phyloP scores from a whole-genome alignment of 2,797 vertebrate species.

The Uromys caudimaculatus region DNA sequence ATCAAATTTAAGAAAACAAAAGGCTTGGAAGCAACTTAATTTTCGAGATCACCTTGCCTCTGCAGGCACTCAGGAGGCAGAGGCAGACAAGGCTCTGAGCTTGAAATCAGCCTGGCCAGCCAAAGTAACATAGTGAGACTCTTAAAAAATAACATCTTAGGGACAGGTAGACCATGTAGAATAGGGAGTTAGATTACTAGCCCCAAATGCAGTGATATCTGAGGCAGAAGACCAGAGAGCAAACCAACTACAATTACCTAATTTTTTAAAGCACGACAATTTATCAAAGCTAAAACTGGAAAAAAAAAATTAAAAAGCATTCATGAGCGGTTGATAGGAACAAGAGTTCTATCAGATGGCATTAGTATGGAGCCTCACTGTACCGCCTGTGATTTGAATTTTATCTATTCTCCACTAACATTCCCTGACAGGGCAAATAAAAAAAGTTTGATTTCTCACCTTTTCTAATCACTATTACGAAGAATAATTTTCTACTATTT shows the following conservation, averaged over 20 bases:
- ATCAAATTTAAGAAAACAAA: conserved; percentile 54
- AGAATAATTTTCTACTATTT: conserved; percentile 83
- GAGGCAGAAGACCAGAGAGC: conserved; percentile 56
- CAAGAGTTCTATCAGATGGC: conserved; percentile 29
- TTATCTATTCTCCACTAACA: conserved; percentile 68
- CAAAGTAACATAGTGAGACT: neutral
- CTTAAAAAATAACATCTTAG: neutral
- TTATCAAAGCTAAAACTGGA: conserved; percentile 57
- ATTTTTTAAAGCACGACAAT: neutral
- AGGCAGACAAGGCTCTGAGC: conserved; percentile 9
- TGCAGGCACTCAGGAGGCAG: neutral
- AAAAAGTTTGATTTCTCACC: conserved; percentile 57
- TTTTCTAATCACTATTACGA: conserved; percentile 82
- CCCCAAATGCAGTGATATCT: conserved; percentile 52
- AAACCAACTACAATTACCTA: conserved; percentile 61
- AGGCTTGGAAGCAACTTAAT: conserved; percentile 73
- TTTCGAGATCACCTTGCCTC: conserved; percentile 75
- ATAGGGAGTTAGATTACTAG: conserved; percentile 30
- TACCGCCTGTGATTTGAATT: conserved; percentile 81
- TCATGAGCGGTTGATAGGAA: conserved; percentile 16
- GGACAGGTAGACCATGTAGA: conserved; percentile 76
- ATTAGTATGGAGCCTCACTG: conserved; percentile 68
- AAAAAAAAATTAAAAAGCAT: conserved; percentile 42
- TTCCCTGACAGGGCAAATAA: conserved; percentile 48
- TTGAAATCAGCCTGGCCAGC: neutral